Conservation (phyloP, 2,113 vertebrate species). For the Lophotis ruficrista region DNA sequence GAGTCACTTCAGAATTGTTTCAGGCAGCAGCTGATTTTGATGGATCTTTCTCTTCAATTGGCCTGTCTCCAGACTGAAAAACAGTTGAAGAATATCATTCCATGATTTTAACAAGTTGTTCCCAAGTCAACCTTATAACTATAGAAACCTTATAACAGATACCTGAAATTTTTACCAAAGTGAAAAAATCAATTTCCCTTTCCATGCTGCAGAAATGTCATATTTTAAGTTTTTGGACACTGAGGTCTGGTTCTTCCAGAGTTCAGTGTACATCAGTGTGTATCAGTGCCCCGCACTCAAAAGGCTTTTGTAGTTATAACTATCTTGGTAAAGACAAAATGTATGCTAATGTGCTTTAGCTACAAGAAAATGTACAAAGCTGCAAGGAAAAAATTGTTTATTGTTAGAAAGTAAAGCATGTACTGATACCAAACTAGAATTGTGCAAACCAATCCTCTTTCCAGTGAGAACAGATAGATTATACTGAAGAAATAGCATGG, state of each 20-base stretch:
- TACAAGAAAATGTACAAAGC: not conserved
- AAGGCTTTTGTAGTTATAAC: not conserved
- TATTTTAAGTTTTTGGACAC: not conserved
- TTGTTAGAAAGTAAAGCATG: not conserved
- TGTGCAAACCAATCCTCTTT: not conserved
- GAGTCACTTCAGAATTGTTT: not conserved
- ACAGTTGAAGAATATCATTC: not conserved
- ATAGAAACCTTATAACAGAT: not conserved
- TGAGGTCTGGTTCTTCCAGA: not conserved
- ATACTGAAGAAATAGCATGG: not conserved
- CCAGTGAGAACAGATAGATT: not conserved
- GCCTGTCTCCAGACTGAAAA: not conserved
- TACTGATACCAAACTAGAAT: not conserved
- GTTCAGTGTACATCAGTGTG: not conserved
- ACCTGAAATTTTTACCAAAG: not conserved
- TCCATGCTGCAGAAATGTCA: not conserved
- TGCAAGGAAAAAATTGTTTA: not conserved
- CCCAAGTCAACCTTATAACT: not conserved
- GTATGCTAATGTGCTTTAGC: not conserved
- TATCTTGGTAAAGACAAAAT: not conserved
- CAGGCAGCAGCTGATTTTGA: not conserved
- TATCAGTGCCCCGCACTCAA: not conserved
- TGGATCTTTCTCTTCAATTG: not conserved
- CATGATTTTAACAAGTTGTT: not conserved
- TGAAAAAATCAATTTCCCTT: not conserved